Conservation (phyloP, 2,113 vertebrate species). For the Strix uralensis region DNA sequence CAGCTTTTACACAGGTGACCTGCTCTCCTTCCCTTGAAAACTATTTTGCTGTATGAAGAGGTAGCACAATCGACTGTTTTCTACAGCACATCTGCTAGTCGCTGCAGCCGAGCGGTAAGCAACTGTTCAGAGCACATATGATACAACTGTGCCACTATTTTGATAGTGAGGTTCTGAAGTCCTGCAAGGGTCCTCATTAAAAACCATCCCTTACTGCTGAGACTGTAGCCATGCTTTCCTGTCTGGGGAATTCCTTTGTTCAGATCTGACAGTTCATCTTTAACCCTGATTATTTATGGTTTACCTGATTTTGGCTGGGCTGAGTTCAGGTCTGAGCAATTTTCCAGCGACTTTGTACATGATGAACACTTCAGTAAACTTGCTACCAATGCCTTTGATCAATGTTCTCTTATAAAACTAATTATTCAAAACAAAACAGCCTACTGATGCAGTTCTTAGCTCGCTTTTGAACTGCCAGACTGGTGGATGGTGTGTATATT, state of each 20-base stretch:
- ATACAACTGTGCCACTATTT: not conserved
- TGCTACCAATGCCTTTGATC: constrained; percentile 59
- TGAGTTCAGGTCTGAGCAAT: constrained; percentile 37
- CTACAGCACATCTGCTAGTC: not conserved
- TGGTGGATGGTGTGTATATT: not conserved
- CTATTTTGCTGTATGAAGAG: not conserved
- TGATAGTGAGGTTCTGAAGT: not conserved
- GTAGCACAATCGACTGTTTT: fast-evolving
- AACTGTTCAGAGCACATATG: not conserved
- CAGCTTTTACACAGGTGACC: not conserved
- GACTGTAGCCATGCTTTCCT: not conserved
- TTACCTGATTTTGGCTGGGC: constrained; percentile 32
- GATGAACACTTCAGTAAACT: constrained; percentile 54
- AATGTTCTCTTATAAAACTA: constrained; percentile 34
- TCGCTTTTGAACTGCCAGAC: not conserved
- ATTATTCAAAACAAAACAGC: constrained; percentile 31
- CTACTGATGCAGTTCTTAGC: not conserved
- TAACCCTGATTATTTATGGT: constrained; percentile 56
- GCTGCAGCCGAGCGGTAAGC: not conserved
- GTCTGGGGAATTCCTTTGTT: constrained; percentile 53
- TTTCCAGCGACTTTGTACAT: constrained; percentile 25
- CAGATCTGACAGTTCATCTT: constrained; percentile 41
- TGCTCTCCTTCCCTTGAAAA: not conserved
- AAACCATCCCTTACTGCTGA: not conserved
- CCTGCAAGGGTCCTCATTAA: not conserved